These are phyloP conservation scores for Zaprionus capensis DNA, from an alignment of 1,140 invertebrate genomes.

Conservation along the genomic window DNA sequence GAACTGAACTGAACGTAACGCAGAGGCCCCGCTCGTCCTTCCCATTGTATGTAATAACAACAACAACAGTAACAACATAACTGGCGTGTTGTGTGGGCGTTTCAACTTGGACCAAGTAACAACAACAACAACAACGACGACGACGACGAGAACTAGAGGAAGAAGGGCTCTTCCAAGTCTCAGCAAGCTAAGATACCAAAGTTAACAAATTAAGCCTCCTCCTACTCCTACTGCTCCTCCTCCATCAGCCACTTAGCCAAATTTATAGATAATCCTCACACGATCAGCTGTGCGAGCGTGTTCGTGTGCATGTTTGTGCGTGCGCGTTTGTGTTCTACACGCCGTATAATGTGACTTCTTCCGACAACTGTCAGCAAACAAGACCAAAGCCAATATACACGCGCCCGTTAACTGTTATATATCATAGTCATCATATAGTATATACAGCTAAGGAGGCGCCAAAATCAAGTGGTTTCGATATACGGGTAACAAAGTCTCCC, in stretches of 20 bases:
- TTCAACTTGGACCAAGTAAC: slow-evolving; percentile 46
- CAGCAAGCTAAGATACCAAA: slow-evolving; percentile 68
- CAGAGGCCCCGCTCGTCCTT: neutral
- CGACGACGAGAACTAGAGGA: slow-evolving; percentile 34
- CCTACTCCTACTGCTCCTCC: slow-evolving; percentile 25
- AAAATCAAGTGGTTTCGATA: slow-evolving; percentile 36
- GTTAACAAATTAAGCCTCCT: slow-evolving; percentile 69
- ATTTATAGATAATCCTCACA: slow-evolving; percentile 29
- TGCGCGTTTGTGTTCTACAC: slow-evolving; percentile 9
- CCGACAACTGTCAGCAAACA: slow-evolving; percentile 13
- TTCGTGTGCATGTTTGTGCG: slow-evolving; percentile 1
- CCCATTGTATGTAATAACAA: slow-evolving; percentile 16
- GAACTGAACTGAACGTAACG: slow-evolving; percentile 8
- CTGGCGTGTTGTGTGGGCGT: slow-evolving; percentile 21
- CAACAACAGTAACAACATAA: slow-evolving; percentile 24
- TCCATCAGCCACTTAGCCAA: slow-evolving; percentile 45
- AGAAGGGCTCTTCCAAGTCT: slow-evolving; percentile 16
- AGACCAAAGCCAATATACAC: slow-evolving; percentile 28
- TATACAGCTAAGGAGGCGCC: slow-evolving; percentile 3
- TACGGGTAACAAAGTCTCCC: slow-evolving; percentile 2
- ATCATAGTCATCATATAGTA: neutral
- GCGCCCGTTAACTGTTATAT: slow-evolving; percentile 2
- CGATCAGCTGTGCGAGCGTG: slow-evolving; percentile 24
- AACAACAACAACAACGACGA: slow-evolving; percentile 34
- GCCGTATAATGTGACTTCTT: slow-evolving; percentile 65